Conservation (phyloP, 1,140 invertebrate genomes). For the Formica exsecta region DNA sequence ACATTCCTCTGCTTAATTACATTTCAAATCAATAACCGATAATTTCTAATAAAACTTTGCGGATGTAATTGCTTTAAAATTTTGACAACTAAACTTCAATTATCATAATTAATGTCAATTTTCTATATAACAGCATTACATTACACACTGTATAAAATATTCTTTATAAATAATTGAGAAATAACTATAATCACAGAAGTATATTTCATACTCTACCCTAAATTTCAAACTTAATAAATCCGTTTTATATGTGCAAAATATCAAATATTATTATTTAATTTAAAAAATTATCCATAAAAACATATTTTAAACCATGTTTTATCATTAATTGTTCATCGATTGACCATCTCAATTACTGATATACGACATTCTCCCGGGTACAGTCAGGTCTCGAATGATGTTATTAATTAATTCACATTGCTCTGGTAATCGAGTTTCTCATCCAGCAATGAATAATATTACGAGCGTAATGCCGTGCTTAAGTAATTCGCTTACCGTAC, state of each 20-base stretch:
- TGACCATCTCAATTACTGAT: neutral
- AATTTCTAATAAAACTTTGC: neutral
- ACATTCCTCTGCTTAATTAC: constrained; percentile 20
- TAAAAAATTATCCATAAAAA: constrained; percentile 6
- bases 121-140: neutral
- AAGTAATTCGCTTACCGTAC: constrained; percentile 42
- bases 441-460: constrained; percentile 17
- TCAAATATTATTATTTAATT: constrained; percentile 5
- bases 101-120: neutral
- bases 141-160: constrained; percentile 1
- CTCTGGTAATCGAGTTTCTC: constrained; percentile 38
- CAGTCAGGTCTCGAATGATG: neutral
- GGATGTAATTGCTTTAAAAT: neutral
- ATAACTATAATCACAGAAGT: neutral
- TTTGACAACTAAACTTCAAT: neutral
- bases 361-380: neutral
- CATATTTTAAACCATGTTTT: neutral
- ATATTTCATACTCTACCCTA: neutral
- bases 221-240: neutral
- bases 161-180: constrained; percentile 1
- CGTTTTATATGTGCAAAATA: neutral
- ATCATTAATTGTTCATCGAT: constrained; percentile 16
- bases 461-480: neutral
- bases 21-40: constrained; percentile 33
- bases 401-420: constrained; percentile 36